Evolutionary conservation across 2,113 vertebrate genomes (phyloP), one percentile per base, ranked within the genome.

Genomic region (Synodontis membranacea): DNA sequence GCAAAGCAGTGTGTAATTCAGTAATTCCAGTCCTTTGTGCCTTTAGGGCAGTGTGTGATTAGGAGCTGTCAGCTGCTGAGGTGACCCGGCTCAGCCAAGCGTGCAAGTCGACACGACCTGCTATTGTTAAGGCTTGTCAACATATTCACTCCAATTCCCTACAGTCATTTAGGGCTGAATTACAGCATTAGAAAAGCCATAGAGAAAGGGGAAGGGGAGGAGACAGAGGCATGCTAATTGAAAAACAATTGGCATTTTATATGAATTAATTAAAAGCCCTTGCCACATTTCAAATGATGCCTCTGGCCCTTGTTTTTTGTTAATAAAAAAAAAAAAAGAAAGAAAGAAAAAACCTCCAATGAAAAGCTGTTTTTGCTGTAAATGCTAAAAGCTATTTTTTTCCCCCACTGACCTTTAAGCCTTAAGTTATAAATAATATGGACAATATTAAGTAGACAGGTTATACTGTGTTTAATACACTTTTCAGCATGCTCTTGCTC

Each of bases 61-160:
- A 96, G 97, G 96, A 97, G 96, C 96, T 97, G 97, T 98, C 97
- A 97, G 96, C 95, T 95, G 96, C 96, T 93, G 95, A 86, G 93
- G 95, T 89, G 96, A 96, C 92, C 95, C 92, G 91, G 96, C 94
- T 91, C 96, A 97, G 95, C 94, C 94, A 92, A 96, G 97, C 97
- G 96, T 96, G 96, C 94, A 93, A 95, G 90, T 95, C 96, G 93
- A 96, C 97, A 96, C 96, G 98, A 99, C 98, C 97, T 95, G 92
- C 93, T 96, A 97, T 96, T 98, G 98, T 98, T 97, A 96, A 97
- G 95, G 94, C 96, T 91, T 98, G 98, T 99, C 97, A 98, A 97
- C 98, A 97, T 96, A 98, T 99, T 99, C 99, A 99, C 98, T 97
- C 96, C 97, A 97, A 99, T 97, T 98, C 97, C 98, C 97, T 94